Base-by-base conservation (phyloP, 92 coral and sea anemone species). In the Nematostella vectensis region DNA sequence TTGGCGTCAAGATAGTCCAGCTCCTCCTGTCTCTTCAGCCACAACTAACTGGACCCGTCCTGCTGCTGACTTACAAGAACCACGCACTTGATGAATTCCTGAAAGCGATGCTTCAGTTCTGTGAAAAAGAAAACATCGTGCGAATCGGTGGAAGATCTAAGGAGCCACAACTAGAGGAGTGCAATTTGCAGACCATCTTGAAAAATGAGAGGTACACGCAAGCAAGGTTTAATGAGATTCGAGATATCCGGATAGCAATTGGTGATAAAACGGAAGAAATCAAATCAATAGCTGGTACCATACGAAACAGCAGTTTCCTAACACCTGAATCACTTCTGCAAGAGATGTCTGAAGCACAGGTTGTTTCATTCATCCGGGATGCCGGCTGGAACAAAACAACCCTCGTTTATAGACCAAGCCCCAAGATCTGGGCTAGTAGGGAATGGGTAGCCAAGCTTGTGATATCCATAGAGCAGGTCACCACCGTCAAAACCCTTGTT, bases 61-160 rank as follows among this genome's bases (percentile, higher is more conserved):
- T 62, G 29, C 48, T 62, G n/a, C 40, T 62, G 59, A 62, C 69
- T 40, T 62, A 62, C 69, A 62, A 62, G 61, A 62, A 62, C 61
- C 69, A 62, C 47, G 69, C 69, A 8, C 48, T 62, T 16, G 69
- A 62, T 59, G 69, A 62, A 40, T 62, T 62, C 69, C 47, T 62
- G 11, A 49, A 48, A 31, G 53, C 31, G 59, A 62, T 62, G 69
- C 33, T 62, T 18, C 45, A 62, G 15, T 62, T 62, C 26, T 62
- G 69, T 22, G 23, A 16, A 0, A 48, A 3, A 49, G 47, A 62
- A 25, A 59, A 62, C 39, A 40, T 62, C 6, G 69, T 62, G 3
- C 25, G 69, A 1, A 62, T 62, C 28, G 69, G 69, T 2, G 57
- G 69, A 18, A 62, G 69, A 48, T 62, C 69, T 12, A 62, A 62